phyloP scores from a whole-genome alignment of 2,888 invertebrate species.

The Allacma fusca region DNA sequence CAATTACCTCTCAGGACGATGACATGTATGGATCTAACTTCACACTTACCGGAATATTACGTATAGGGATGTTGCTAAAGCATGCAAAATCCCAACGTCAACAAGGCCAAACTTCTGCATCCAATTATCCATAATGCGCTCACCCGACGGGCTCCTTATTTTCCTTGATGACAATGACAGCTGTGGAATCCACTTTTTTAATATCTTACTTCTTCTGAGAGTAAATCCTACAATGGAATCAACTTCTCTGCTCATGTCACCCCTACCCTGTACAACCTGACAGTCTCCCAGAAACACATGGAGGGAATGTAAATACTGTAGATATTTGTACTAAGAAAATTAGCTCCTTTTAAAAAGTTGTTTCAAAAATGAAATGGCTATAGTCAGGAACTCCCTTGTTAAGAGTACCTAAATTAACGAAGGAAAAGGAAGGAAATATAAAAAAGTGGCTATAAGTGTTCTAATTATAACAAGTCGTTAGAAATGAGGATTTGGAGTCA shows the following conservation, averaged over 20 bases:
- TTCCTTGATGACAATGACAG: not conserved
- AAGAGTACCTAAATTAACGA: not conserved
- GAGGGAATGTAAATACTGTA: not conserved
- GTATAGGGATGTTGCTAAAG: not conserved
- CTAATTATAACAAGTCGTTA: not conserved
- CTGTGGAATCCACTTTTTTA: too few species aligned
- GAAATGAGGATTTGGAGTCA: not conserved
- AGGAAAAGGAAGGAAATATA: not conserved
- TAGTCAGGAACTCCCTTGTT: slow-evolving; percentile 1
- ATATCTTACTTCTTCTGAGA: too few species aligned
- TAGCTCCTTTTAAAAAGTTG: not conserved
- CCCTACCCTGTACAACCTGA: too few species aligned
- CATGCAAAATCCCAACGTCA: slow-evolving; percentile 25
- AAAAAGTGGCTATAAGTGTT: not conserved
- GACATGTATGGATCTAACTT: not conserved
- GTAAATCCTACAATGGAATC: too few species aligned
- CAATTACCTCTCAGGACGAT: slow-evolving; percentile 29
- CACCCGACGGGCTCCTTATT: too few species aligned
- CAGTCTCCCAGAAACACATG: not conserved
- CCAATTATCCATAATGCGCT: not conserved
- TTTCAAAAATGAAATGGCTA: not conserved
- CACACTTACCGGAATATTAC: not conserved
- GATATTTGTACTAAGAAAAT: not conserved
- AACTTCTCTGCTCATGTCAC: too few species aligned
- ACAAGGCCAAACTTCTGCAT: not conserved